phyloP scores from a whole-genome alignment of 2,797 vertebrate genomes.

The Mus spretus region DNA sequence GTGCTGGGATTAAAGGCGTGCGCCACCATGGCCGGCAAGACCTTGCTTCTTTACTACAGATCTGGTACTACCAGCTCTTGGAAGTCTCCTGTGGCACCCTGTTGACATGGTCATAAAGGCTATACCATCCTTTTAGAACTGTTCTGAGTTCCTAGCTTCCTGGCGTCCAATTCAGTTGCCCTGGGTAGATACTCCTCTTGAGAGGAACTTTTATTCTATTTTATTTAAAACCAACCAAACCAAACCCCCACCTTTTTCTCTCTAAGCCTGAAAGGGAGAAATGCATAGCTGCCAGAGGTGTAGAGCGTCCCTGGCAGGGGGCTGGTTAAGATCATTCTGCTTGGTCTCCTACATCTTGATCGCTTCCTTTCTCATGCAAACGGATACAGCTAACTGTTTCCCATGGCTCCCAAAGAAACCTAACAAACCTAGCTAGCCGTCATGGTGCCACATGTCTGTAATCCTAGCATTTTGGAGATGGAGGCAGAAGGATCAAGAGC shows the following conservation, averaged over 20 bases:
- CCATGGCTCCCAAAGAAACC: constrained; percentile 45
- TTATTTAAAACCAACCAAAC: neutral
- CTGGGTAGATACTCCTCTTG: constrained; percentile 16
- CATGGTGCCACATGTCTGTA: neutral
- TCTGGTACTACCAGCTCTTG: neutral
- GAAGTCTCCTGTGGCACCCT: neutral
- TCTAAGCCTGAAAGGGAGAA: constrained; percentile 48
- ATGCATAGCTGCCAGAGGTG: neutral
- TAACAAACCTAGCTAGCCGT: neutral
- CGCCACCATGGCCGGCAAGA: constrained; percentile 88
- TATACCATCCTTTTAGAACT: neutral
- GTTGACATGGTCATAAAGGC: neutral
- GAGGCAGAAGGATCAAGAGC: neutral
- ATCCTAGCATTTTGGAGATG: neutral
- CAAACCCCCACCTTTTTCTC: neutral
- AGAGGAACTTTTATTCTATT: constrained; percentile 35
- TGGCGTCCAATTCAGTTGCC: neutral
- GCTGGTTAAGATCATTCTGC: neutral
- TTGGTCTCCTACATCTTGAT: neutral
- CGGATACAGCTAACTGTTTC: constrained; percentile 12
- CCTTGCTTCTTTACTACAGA: neutral
- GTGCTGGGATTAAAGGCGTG: no score
- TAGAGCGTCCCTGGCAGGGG: neutral
- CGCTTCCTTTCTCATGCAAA: constrained; percentile 43
- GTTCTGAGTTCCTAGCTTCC: neutral